These are phyloP conservation scores for Xiphias gladius DNA, from an alignment of 2,113 vertebrate species.

Conservation along the genomic window DNA sequence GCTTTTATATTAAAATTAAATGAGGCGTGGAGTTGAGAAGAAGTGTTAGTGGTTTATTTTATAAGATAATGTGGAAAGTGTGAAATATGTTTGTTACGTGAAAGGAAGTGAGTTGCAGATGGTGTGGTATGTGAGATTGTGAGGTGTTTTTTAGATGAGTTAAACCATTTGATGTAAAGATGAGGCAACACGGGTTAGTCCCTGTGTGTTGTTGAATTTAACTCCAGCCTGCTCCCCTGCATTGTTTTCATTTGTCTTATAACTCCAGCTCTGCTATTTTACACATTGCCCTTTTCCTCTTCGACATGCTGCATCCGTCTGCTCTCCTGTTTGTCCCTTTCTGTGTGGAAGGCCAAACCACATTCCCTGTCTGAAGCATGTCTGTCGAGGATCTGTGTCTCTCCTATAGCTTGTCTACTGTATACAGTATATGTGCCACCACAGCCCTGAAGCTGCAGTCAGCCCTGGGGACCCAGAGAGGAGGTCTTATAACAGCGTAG, in stretches of 20 bases:
- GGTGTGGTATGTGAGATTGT: slow-evolving; percentile 11
- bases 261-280: background rate
- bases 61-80: background rate
- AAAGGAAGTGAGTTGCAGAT: slow-evolving; percentile 41
- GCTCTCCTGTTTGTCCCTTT: slow-evolving; percentile 16
- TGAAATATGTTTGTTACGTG: slow-evolving; percentile 20
- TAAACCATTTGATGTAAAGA: background rate
- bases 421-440: slow-evolving; percentile 72
- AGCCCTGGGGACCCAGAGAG: slow-evolving; percentile 75
- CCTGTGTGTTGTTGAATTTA: slow-evolving; percentile 4
- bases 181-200: slow-evolving; percentile 3
- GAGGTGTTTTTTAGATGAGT: slow-evolving; percentile 31
- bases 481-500: slow-evolving; percentile 77
- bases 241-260: background rate
- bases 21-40: slow-evolving; percentile 4
- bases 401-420: slow-evolving; percentile 70
- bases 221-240: background rate
- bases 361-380: slow-evolving; percentile 48
- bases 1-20: background rate
- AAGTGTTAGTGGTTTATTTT: slow-evolving; percentile 23
- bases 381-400: slow-evolving; percentile 67
- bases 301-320: slow-evolving; percentile 39
- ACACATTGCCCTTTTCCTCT: slow-evolving; percentile 16
- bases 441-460: slow-evolving; percentile 73
- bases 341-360: slow-evolving; percentile 55